These are phyloP conservation scores for Phaetusa simplex DNA, from an alignment of 2,113 vertebrate species.

Conservation along the genomic window DNA sequence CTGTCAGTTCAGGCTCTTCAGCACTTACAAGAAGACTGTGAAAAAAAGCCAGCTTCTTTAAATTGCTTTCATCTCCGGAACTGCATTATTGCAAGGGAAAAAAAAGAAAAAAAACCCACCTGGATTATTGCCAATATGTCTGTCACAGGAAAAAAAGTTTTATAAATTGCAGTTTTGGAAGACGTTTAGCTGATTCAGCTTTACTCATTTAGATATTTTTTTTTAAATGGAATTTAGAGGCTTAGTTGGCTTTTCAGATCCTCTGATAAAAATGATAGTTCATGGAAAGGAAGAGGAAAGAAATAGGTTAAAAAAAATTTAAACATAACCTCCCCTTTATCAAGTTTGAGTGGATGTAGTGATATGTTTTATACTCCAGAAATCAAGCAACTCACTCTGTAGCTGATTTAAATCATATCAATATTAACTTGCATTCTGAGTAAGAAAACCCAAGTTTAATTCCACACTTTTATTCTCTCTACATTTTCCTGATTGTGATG, in stretches of 20 bases:
- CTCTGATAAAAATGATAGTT: not conserved
- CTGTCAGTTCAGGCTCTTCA: not conserved
- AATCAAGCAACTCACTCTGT: not conserved
- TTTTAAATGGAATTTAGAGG: not conserved
- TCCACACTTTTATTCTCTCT: not conserved
- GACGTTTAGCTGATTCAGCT: conserved; percentile 11
- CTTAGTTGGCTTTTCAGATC: not conserved
- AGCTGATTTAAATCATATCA: not conserved
- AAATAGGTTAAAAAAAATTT: not conserved
- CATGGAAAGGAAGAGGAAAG: not conserved
- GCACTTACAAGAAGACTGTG: not conserved
- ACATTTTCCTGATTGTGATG: not conserved
- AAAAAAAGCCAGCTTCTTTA: not conserved
- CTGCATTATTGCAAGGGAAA: not conserved
- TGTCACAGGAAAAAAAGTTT: not conserved
- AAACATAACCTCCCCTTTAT: not conserved
- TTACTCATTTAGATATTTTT: not conserved
- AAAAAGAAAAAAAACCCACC: not conserved
- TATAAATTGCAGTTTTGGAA: not conserved
- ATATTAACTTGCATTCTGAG: not conserved
- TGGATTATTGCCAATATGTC: not conserved
- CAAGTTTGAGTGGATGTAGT: not conserved
- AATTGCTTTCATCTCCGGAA: not conserved
- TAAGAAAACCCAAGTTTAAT: not conserved
- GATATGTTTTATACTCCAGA: not conserved